A percentile compares a stretch with the other conserved stretches of the same genome.
Conservation (phyloP, 2,113 vertebrate species). For the Piaya cayana region DNA sequence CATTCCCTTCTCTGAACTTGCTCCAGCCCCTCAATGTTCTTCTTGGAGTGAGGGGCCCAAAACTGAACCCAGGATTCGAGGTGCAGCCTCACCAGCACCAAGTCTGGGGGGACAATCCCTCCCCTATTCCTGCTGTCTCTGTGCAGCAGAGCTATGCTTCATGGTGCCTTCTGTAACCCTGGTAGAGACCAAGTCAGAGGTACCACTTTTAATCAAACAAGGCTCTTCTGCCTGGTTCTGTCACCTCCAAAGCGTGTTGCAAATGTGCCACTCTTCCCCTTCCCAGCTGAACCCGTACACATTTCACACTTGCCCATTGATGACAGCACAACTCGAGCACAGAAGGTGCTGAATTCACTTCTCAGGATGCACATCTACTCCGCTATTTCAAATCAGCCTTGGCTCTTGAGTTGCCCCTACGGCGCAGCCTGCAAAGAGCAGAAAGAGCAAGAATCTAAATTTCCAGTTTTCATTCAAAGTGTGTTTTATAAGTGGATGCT, state of each 20-base stretch:
- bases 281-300: accelerated
- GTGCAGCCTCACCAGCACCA: too few relatives aligned
- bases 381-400: background rate
- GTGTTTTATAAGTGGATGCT: background rate
- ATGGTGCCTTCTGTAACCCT: accelerated
- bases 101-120: too few relatives aligned
- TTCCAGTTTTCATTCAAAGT: background rate
- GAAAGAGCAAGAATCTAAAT: background rate
- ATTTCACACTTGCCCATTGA: background rate
- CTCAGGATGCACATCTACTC: background rate
- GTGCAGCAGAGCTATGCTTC: background rate
- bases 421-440: background rate
- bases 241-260: too few relatives aligned
- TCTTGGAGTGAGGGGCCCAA: too few relatives aligned
- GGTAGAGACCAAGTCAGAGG: background rate
- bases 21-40: too few relatives aligned
- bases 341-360: background rate
- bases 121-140: too few relatives aligned
- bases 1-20: too few relatives aligned
- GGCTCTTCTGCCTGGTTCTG: background rate
- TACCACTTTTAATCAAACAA: background rate
- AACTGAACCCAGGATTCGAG: too few relatives aligned
- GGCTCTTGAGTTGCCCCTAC: background rate
- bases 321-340: background rate
- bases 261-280: accelerated